Conservation (phyloP, 2,113 vertebrate genomes). For the Pipa parva region DNA sequence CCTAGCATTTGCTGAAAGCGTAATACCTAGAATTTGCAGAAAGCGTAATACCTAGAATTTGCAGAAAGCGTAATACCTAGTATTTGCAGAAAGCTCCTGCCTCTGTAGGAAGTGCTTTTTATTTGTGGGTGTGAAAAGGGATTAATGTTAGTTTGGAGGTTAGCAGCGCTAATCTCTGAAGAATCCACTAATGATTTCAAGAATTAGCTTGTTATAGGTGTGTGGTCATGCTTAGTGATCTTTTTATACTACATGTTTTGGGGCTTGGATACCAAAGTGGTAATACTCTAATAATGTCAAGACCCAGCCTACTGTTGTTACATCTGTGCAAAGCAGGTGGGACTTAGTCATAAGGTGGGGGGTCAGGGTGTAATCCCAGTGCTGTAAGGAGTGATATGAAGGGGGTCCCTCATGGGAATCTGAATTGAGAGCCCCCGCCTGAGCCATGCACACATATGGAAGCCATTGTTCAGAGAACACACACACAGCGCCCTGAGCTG, state of each 20-base stretch:
- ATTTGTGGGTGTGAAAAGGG: not conserved
- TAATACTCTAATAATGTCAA: conserved; percentile 1
- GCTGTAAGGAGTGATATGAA: conserved; percentile 26
- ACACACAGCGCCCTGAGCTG: conserved; percentile 40
- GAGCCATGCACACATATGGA: conserved; percentile 49
- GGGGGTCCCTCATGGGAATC: conserved; percentile 23
- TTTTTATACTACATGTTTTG: not conserved
- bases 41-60: too few relatives aligned
- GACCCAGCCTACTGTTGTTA: conserved; percentile 4
- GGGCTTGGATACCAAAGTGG: not conserved
- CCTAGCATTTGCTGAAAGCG: too few relatives aligned
- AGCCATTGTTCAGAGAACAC: conserved; percentile 53
- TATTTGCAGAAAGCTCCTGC: too few relatives aligned
- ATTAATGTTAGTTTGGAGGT: conserved; percentile 10
- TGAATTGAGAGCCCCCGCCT: not conserved
- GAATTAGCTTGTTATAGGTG: conserved; percentile 43
- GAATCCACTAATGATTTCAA: not conserved
- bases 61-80: too few relatives aligned
- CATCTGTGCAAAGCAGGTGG: conserved; percentile 27
- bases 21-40: too few relatives aligned
- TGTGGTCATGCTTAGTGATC: conserved; percentile 5
- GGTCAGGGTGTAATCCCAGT: conserved; percentile 34
- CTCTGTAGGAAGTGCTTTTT: not conserved
- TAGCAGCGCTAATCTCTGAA: conserved; percentile 41
- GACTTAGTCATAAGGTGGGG: conserved; percentile 25